phyloP scores from a whole-genome alignment of 2,888 invertebrate species.

The Nymphalis polychloros region DNA sequence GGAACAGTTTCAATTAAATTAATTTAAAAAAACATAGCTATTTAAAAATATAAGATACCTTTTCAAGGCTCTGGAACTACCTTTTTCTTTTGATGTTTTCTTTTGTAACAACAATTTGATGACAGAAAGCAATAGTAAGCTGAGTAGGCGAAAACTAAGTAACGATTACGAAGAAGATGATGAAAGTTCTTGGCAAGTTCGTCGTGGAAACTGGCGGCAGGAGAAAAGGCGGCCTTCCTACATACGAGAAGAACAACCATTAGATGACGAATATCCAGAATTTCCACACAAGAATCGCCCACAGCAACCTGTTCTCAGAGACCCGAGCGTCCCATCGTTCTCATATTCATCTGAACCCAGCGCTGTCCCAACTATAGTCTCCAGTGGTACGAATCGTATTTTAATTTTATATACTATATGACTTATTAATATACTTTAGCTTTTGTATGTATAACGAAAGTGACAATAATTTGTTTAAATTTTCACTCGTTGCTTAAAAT shows the following conservation, averaged over 20 bases:
- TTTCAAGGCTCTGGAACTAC: too few species aligned
- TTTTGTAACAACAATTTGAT: background rate
- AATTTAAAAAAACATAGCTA: background rate
- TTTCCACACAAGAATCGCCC: background rate
- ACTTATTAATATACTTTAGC: background rate
- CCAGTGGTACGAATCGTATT: conserved; percentile 1
- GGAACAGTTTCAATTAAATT: too few species aligned
- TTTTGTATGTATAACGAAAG: background rate
- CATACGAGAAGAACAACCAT: background rate
- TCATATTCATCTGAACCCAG: background rate
- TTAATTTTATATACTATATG: background rate
- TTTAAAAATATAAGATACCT: too few species aligned
- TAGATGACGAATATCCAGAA: background rate
- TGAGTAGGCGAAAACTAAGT: background rate
- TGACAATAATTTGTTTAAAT: background rate
- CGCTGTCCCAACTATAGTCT: background rate
- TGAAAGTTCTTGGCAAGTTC: background rate
- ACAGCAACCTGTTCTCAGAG: background rate
- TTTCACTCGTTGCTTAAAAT: background rate
- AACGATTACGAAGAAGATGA: background rate
- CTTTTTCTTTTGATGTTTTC: background rate
- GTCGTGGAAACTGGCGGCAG: background rate
- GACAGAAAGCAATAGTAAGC: background rate
- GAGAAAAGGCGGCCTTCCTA: background rate
- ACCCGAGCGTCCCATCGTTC: background rate